Percentiles rank a stretch among this genome's conserved stretches.
Evolutionary conservation across 2,113 vertebrate species (phyloP).

Genomic region (Montifringilla adamsi): DNA sequence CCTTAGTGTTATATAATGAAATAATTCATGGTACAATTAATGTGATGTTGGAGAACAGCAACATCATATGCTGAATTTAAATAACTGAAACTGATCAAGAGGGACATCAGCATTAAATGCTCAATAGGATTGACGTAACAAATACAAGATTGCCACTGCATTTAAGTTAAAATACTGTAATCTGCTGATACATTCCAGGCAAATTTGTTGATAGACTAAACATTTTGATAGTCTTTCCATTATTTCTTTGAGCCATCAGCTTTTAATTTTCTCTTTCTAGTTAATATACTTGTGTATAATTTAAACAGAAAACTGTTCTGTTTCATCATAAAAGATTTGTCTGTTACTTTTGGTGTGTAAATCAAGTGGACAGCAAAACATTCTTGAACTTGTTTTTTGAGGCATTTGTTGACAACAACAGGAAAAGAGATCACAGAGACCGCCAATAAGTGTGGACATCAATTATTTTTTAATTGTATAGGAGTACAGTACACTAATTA

Average conservation of each 20-base stretch:
- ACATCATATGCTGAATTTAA: slow-evolving; percentile 68
- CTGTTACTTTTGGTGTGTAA: slow-evolving; percentile 75
- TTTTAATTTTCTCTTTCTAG: slow-evolving; percentile 79
- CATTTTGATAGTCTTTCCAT: slow-evolving; percentile 72
- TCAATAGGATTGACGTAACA: slow-evolving; percentile 54
- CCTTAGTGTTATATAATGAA: slow-evolving; percentile 63
- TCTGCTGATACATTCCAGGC: slow-evolving; percentile 62
- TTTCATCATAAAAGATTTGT: slow-evolving; percentile 83
- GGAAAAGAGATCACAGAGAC: slow-evolving; percentile 90
- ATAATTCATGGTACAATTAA: slow-evolving; percentile 70
- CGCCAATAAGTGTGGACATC: slow-evolving; percentile 94
- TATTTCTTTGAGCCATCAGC: slow-evolving; percentile 74
- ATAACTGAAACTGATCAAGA: slow-evolving; percentile 67
- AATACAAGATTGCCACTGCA: slow-evolving; percentile 68
- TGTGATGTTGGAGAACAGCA: slow-evolving; percentile 63
- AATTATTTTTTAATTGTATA: slow-evolving; percentile 99
- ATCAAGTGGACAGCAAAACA: slow-evolving; percentile 79
- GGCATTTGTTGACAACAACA: slow-evolving; percentile 91
- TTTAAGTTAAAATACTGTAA: slow-evolving; percentile 44
- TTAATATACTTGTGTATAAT: slow-evolving; percentile 81
- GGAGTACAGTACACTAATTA: slow-evolving; percentile 99
- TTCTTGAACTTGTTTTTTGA: slow-evolving; percentile 81
- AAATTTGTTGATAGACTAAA: slow-evolving; percentile 73
- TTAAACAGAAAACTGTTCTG: slow-evolving; percentile 80
- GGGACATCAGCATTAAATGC: slow-evolving; percentile 62